phyloP scores from a whole-genome alignment of 2,113 vertebrate species.

The Pyxicephalus adspersus region DNA sequence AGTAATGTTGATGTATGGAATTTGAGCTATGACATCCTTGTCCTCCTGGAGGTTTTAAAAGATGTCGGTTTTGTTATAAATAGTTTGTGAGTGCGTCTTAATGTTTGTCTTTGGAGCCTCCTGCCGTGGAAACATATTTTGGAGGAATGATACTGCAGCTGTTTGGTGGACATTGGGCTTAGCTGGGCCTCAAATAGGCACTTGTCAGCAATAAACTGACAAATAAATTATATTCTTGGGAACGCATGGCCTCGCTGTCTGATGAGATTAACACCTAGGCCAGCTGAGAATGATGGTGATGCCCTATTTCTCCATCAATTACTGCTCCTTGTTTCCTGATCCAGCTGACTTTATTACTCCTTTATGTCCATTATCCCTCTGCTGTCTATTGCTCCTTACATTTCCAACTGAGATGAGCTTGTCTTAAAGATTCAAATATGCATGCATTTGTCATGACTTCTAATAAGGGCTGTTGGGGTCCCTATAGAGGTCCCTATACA shows the following conservation, averaged over 20 bases:
- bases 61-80: slow-evolving; percentile 18
- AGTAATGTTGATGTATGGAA: background rate
- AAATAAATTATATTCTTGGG: background rate
- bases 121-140: slow-evolving; percentile 42
- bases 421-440: no score
- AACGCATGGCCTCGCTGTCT: slow-evolving; percentile 22
- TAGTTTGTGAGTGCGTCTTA: slow-evolving; percentile 11
- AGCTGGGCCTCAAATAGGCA: background rate
- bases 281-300: slow-evolving; percentile 23
- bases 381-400: no score
- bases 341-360: background rate
- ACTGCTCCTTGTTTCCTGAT: background rate
- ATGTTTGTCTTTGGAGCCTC: slow-evolving; percentile 28
- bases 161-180: slow-evolving; percentile 18
- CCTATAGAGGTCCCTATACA: no score
- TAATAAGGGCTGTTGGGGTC: no score
- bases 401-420: no score
- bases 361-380: no score
- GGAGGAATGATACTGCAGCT: background rate
- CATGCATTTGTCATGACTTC: no score
- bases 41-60: slow-evolving; percentile 6
- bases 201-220: slow-evolving; percentile 4
- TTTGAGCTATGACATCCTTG: fast-evolving
- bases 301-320: background rate
- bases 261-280: slow-evolving; percentile 43